A percentile compares a stretch with the other conserved stretches of the same genome.
These are phyloP conservation scores for Schlechtendalia chinensis DNA, from an alignment of 1,140 invertebrate species.

Conservation along the genomic window DNA sequence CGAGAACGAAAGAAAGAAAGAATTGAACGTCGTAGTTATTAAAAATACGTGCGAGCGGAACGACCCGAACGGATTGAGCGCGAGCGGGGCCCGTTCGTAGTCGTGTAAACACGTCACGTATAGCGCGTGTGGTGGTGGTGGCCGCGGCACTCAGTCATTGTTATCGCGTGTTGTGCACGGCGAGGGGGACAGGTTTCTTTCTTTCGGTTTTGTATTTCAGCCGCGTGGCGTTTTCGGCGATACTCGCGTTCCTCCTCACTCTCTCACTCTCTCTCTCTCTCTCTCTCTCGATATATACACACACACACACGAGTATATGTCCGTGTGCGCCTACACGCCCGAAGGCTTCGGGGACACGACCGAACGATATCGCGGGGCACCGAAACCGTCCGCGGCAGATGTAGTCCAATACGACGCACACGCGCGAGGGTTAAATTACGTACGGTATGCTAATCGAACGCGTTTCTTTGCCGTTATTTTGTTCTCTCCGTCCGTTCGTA, in stretches of 20 bases:
- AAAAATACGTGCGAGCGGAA: neutral
- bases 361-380: neutral
- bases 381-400: too few species aligned
- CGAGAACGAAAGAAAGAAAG: too few species aligned
- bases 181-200: constrained; percentile 16
- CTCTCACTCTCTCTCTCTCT: too few species aligned
- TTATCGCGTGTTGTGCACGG: neutral
- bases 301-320: neutral
- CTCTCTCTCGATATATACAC: too few species aligned
- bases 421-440: too few species aligned
- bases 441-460: too few species aligned
- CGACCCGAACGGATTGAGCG: neutral
- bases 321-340: neutral
- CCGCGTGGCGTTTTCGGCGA: constrained; percentile 27
- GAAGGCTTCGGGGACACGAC: too few species aligned
- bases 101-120: constrained; percentile 36
- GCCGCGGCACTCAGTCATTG: constrained; percentile 30
- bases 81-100: neutral
- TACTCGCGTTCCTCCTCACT: too few species aligned
- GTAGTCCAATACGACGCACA: too few species aligned
- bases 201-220: neutral
- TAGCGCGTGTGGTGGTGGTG: too few species aligned
- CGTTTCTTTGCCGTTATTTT: too few species aligned
- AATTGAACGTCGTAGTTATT: constrained; percentile 41
- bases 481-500: too few species aligned